These are phyloP conservation scores for Branchellion lobata DNA, from an alignment of 2,888 invertebrate genomes.

Conservation along the genomic window DNA sequence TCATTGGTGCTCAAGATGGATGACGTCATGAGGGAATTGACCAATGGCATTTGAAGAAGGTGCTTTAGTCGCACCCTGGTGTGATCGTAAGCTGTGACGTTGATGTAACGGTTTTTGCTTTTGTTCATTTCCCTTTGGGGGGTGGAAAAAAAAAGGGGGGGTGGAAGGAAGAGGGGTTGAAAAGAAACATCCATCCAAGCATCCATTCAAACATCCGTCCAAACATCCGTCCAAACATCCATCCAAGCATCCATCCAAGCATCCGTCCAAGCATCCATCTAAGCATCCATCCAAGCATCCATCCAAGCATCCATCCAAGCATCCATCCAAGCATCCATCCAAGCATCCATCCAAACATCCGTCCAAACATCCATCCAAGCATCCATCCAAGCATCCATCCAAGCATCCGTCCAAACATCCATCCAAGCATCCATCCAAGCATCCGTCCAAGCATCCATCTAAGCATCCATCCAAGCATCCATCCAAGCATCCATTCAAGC, in stretches of 20 bases:
- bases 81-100: conserved; percentile 98
- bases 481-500: conserved; percentile 8
- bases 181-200: background rate
- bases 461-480: conserved; percentile 8
- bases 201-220: conserved; percentile 10
- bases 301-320: conserved; percentile 17
- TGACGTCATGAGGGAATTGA: no score
- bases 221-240: conserved; percentile 11
- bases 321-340: conserved; percentile 20
- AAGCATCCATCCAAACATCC: conserved; percentile 11
- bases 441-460: conserved; percentile 6
- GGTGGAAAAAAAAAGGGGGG: background rate
- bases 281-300: conserved; percentile 17
- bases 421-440: conserved; percentile 4
- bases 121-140: conserved; percentile 78
- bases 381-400: conserved; percentile 16
- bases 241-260: conserved; percentile 17
- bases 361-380: conserved; percentile 3
- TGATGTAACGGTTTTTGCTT: conserved; percentile 97
- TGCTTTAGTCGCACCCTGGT: conserved; percentile 64
- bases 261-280: conserved; percentile 18
- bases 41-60: conserved; percentile 61
- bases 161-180: no score
- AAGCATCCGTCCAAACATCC: conserved; percentile 2
- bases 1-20: no score